Base-by-base conservation (phyloP, 2,113 vertebrate genomes). In the Columbina picui region DNA sequence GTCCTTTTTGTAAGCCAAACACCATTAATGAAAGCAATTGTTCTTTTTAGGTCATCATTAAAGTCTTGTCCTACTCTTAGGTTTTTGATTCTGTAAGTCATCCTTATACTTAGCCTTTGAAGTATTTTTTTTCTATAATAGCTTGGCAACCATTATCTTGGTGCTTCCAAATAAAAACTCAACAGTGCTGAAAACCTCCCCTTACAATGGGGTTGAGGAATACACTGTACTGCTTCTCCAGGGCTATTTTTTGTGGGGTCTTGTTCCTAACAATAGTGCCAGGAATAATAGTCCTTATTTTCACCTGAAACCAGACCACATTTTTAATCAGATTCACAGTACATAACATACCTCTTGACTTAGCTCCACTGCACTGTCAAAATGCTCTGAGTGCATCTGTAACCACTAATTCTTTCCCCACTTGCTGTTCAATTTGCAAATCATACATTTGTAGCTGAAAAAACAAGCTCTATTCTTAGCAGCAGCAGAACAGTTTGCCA, bases 401-500 rank as follows among this genome's bases (percentile, higher is more conserved):
- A 97, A 9, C 67, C 38, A 47, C 65, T 91, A 79, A 87, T 92
- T 90, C 83, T 94, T 94, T 89, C 67, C 57, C 82, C 59, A 34
- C 70, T 93, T 80, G 82, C 75, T 15, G 30, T 89, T 96, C 84
- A 90, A 93, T 93, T 93, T 96, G 63, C 84, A 96, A 85, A 95
- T 91, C 75, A 61, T 93, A 83, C 23, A 61, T 95, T 87, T 90
- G 75, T 90, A 87, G 81, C 79, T 85, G 87, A 89, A 95, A 96
- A 89, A 88, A 63, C 38, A 91, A 85, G 36, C 50, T 87, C 93
- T 97, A 96, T 96, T 96, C 94, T 97, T 96, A 96, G 95, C 3
- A 0, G 81, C 76, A 83, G 78, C 25, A 79, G 71, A 71, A 61
- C 4, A 6, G 39, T 65, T 94, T 96, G 67, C 89, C 96, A 96